phyloP scores from a whole-genome alignment of 2,797 vertebrate genomes.

The Coccyzus lansbergi region DNA sequence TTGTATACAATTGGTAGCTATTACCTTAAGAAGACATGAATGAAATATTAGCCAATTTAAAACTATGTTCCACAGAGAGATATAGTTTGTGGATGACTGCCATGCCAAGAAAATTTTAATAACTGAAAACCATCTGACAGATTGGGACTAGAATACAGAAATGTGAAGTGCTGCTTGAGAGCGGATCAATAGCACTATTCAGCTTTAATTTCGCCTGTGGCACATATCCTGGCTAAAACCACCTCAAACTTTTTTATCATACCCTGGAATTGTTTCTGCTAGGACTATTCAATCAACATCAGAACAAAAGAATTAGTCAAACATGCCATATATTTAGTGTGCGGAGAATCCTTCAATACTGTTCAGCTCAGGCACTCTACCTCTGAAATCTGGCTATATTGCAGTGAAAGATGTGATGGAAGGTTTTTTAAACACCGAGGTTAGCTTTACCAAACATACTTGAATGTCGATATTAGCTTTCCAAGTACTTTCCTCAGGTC shows the following conservation, averaged over 20 bases:
- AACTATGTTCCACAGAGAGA: not conserved
- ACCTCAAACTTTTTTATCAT: conserved; percentile 22
- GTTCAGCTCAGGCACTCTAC: not conserved
- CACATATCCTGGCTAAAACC: not conserved
- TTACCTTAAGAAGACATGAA: conserved; percentile 21
- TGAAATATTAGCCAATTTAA: conserved; percentile 48
- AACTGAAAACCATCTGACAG: conserved; percentile 2
- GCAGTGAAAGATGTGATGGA: not conserved
- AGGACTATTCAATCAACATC: conserved; percentile 47
- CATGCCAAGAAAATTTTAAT: conserved; percentile 49
- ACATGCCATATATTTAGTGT: conserved; percentile 20
- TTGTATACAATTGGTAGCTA: conserved; percentile 28
- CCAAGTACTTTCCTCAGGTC: not conserved
- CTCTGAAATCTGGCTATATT: conserved; percentile 2
- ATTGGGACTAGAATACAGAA: conserved; percentile 4
- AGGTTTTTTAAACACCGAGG: not conserved
- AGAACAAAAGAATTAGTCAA: conserved; percentile 49
- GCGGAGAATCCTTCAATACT: not conserved
- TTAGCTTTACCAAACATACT: not conserved
- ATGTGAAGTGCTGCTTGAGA: conserved; percentile 1
- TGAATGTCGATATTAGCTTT: not conserved
- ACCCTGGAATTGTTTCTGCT: conserved; percentile 37
- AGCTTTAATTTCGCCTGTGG: not conserved
- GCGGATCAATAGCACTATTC: conserved; percentile 6
- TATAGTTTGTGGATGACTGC: not conserved